Conservation (phyloP, 64 coral and sea anemone genomes). For the Actinia equina region DNA sequence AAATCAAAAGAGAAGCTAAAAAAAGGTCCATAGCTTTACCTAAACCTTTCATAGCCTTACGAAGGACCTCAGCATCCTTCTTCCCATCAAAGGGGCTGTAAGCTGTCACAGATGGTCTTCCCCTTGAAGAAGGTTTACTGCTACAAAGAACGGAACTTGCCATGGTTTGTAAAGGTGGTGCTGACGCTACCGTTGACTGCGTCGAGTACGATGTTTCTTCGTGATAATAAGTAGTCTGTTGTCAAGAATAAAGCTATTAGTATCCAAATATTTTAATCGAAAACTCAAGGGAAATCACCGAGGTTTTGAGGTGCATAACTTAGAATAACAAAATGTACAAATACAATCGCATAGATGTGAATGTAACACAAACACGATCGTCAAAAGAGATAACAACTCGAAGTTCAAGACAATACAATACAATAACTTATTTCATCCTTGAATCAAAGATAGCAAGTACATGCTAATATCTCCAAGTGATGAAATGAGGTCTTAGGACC, state of each 20-base stretch:
- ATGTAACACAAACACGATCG: too few relatives aligned
- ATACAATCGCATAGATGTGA: too few relatives aligned
- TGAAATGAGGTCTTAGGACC: too few relatives aligned
- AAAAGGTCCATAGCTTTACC: conserved; percentile 28
- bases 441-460: too few relatives aligned
- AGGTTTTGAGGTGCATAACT: not conserved
- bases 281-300: not conserved
- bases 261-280: too few relatives aligned
- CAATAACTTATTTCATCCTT: too few relatives aligned
- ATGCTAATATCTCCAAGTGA: too few relatives aligned
- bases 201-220: not conserved
- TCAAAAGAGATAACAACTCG: too few relatives aligned
- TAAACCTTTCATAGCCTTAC: conserved; percentile 92
- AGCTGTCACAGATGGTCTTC: conserved; percentile 50
- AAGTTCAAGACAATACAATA: too few relatives aligned
- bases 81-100: conserved; percentile 58
- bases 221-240: not conserved
- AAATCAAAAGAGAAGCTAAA: not conserved
- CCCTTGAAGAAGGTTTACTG: conserved; percentile 15
- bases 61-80: conserved; percentile 79
- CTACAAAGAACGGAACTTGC: not conserved
- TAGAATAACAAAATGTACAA: too few relatives aligned
- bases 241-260: not conserved
- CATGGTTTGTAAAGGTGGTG: not conserved
- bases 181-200: not conserved